Conservation (phyloP, 2,888 invertebrate genomes). For the Harpagoxenus sublaevis region DNA sequence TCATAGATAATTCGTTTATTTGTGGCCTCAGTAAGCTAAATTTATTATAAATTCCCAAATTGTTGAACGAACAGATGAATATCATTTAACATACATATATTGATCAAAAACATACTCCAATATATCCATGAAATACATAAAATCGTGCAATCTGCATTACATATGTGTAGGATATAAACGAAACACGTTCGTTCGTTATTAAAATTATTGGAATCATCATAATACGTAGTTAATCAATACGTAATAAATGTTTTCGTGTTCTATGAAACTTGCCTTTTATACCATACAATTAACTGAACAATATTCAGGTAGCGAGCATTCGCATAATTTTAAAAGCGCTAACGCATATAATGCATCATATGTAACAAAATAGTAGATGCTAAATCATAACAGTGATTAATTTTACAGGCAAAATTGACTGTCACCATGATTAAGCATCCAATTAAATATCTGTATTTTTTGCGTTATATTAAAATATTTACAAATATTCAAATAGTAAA, state of each 20-base stretch:
- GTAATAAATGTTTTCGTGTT: conserved; percentile 3
- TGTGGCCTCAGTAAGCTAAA: background rate
- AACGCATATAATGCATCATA: conserved; percentile 14
- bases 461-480: conserved; percentile 24
- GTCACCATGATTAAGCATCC: conserved; percentile 31
- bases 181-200: background rate
- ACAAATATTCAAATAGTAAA: conserved; percentile 25
- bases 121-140: background rate
- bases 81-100: background rate
- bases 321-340: conserved; percentile 1
- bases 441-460: conserved; percentile 22
- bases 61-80: conserved; percentile 6
- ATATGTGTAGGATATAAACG: background rate
- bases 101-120: background rate
- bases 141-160: background rate
- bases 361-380: conserved; percentile 33
- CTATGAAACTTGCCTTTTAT: conserved; percentile 41
- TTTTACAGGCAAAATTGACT: conserved; percentile 35
- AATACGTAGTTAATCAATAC: background rate
- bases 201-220: background rate
- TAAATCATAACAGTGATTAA: conserved; percentile 33
- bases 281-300: conserved; percentile 40
- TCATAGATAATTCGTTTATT: background rate
- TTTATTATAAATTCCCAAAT: conserved; percentile 12
- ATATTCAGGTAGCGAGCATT: background rate